Evolutionary conservation across 2,797 vertebrate genomes (phyloP).

Genomic region (Florisuga fusca): DNA sequence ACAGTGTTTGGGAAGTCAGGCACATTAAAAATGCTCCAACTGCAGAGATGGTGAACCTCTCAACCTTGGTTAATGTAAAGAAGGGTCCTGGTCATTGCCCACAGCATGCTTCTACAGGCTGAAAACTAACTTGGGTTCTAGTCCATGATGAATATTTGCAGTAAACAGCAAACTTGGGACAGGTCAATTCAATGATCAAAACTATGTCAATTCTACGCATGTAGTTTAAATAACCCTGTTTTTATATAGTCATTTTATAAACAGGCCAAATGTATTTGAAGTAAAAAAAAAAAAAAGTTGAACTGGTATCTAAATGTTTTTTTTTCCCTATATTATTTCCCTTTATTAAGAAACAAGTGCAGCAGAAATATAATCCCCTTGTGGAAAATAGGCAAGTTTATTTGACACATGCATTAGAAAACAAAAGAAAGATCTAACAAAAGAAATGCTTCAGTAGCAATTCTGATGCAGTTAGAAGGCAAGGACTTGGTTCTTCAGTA

Average conservation of each 20-base stretch:
- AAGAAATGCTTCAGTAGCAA: not conserved
- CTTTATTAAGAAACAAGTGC: not conserved
- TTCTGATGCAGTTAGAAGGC: not conserved
- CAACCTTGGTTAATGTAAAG: no score
- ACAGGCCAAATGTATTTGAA: not conserved
- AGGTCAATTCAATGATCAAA: not conserved
- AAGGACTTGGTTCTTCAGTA: not conserved
- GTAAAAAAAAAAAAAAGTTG: not conserved
- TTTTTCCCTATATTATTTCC: not conserved
- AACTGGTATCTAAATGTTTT: not conserved
- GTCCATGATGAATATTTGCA: not conserved
- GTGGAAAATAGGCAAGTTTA: not conserved
- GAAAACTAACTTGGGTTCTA: not conserved
- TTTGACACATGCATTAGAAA: not conserved
- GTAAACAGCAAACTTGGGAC: not conserved
- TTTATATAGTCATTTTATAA: not conserved
- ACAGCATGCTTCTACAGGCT: fast-evolving
- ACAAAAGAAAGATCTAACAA: not conserved
- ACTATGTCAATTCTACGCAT: not conserved
- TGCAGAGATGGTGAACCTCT: not conserved
- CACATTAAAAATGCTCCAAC: not conserved
- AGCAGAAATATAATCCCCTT: not conserved
- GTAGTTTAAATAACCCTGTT: not conserved
- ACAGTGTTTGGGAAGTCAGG: fast-evolving
- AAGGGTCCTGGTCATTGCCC: not conserved